Base-by-base conservation (phyloP, 2,888 invertebrate species). In the Cancer borealis region DNA sequence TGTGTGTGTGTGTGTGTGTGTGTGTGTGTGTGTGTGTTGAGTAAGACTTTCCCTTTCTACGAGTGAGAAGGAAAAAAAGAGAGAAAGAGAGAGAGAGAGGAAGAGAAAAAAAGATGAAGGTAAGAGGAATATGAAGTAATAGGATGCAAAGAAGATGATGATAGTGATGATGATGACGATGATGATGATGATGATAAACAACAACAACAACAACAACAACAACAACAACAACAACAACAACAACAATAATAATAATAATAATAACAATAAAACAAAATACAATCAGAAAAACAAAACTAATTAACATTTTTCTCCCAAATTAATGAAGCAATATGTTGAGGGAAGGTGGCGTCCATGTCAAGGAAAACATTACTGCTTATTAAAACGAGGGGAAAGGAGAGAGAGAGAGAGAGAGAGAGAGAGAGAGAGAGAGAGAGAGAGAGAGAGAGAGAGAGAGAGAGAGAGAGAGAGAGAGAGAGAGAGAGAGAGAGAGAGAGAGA, bases 1-100 rank as follows among this genome's bases (percentile, higher is more conserved):
- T 66, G 66, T 66, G 66, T 66, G 66, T 66, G 66, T 66, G 66
- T 66, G 66, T 66, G 66, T 66, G 66, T 66, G 66, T 66, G 66
- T 66, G 49, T 49, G 49, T 89, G 89, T 89, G 89, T 89, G 89
- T 89, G 89, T 89, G 89, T 89, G 89, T 89, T 49, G 89, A 30
- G 89, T 89, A 46, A 26, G n/a, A 66, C 66, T 66, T 66, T 66
- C 66, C 66, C 66, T 66, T 66, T 66, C 17, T 66, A 66, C 21
- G 66, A 66, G 91, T 91, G 30, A 91, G 60, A 60, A 39, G 10
- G 60, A 91, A 49, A 49, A 60, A 49, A 91, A 66, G 26, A 49
- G 90, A 46, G 49, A 90, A 26, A 49, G 49, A 89, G n/a, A 90
- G 46, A 47, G 26, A 39, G 39, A 0, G 39, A 39, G 39, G 2